A percentile compares a stretch with the other conserved stretches of the same genome.
phyloP scores from a whole-genome alignment of 1,140 invertebrate genomes.

The Ips typographus region DNA sequence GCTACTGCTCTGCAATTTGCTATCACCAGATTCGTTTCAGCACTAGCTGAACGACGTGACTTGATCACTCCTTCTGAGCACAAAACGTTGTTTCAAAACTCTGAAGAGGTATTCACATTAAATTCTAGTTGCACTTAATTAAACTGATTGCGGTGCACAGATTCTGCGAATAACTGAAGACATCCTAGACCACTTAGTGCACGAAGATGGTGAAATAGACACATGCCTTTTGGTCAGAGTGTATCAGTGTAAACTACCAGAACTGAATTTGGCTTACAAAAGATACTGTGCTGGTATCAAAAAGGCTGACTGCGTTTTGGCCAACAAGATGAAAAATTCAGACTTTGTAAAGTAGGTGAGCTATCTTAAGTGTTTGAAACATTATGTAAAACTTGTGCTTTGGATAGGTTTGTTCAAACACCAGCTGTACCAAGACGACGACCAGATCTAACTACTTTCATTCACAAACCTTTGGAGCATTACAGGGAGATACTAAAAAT shows the following conservation, averaged over 20 bases:
- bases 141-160: slow-evolving; percentile 45
- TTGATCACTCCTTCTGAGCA: slow-evolving; percentile 73
- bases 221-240: slow-evolving; percentile 65
- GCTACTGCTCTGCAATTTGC: slow-evolving; percentile 73
- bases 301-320: slow-evolving; percentile 76
- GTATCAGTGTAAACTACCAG: slow-evolving; percentile 70
- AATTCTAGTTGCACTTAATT: neutral
- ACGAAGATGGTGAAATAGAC: slow-evolving; percentile 70
- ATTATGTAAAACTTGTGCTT: too few species aligned
- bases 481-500: slow-evolving; percentile 64
- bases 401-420: slow-evolving; percentile 67
- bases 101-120: slow-evolving; percentile 64
- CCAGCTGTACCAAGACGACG: slow-evolving; percentile 74
- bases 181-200: slow-evolving; percentile 71
- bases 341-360: slow-evolving; percentile 42
- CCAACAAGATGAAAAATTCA: slow-evolving; percentile 58
- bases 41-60: slow-evolving; percentile 70
- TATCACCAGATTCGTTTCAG: slow-evolving; percentile 69
- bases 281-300: slow-evolving; percentile 80
- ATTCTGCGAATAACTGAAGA: slow-evolving; percentile 76
- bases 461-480: slow-evolving; percentile 78
- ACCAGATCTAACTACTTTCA: slow-evolving; percentile 78
- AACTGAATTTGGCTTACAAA: slow-evolving; percentile 72
- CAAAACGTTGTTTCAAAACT: slow-evolving; percentile 77
- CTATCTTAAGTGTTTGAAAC: neutral